Evolutionary conservation across 1,140 invertebrate species (phyloP), one percentile per base, ranked within the genome.

Genomic region (Drosophila rufa): DNA sequence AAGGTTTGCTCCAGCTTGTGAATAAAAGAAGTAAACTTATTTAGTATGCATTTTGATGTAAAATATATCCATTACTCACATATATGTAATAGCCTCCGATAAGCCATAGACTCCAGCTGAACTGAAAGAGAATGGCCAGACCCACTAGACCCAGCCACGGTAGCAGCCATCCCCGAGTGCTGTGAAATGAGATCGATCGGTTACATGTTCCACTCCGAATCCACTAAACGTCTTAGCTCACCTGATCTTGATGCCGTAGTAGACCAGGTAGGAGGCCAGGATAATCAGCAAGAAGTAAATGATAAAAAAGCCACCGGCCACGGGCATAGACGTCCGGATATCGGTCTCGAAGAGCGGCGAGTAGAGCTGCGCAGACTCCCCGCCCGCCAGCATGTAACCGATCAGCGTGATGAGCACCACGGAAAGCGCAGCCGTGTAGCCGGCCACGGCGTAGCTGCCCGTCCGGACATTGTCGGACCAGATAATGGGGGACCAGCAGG

Each of bases 11-110:
- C 95, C 81, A 97, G 94, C 97, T 98, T 91, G 55, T 71, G 80
- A 80, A 75, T 92, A 80, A 9, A 36, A 42, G 48, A 30, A 57
- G 43, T 55, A 61, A n/a, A 64, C 22, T 6, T 36, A 36, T 42
- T 60, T 50, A 55, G 4, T 46, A 25, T 8, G 14, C 55, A 8
- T 36, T 45, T 22, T 25, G 12, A 12, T 0, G 15, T 59, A 36
- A 2, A 27, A 15, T n/a, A 12, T 15, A 14, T 12, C 1, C n/a
- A 5, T 25, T 30, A 94, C 96, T 96, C 93, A 98, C 97, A 94
- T 97, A 97, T 92, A 98, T 97, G 87, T 98, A 98, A 82, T 98
- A 98, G 47, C 97, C 97, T 60, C 96, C 96, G 45, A 97, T 93
- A 1, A 97, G 93, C 96, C 97, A 97, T 19, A 98, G 89, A 12